Evolutionary conservation across 92 coral and sea anemone genomes (phyloP), one percentile per base, ranked within the genome.

Genomic region (Umimayanthus chanpuru): DNA sequence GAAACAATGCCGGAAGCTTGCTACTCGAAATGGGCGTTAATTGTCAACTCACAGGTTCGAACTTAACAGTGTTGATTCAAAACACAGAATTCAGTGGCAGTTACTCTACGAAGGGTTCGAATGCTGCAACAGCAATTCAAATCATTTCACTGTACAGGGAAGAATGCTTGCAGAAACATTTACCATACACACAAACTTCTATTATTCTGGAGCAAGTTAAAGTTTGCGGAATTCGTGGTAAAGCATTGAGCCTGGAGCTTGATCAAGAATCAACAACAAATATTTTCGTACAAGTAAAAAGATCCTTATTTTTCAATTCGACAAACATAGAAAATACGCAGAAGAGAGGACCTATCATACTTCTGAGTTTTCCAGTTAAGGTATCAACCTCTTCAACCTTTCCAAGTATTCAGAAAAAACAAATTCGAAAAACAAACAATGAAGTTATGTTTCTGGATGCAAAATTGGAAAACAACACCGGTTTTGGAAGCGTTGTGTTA

Each of bases 171-270:
- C 68, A 61, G 68, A 1, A 61, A 8, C 68, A 23, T 21, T 61
- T 61, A 61, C 68, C 68, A 61, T 5, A 18, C 15, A 8, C 11
- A 16, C 36, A 32, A 74, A n/a, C 79, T 12, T 16, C 41, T 38
- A 38, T 74, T 74, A 16, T 64, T 82, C 18, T 80, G 30, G 39
- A 64, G 90, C 75, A 73, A 87, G 76, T 71, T 71, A 71, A 28
- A 71, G 16, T 71, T 71, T 32, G 39, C 18, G 76, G 21, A 14
- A 29, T 71, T 71, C 36, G 39, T 10, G 76, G 76, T 26, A 71
- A 71, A 71, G 76, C 39, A 71, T 26, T 71, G 20, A 29, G 41
- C 12, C 14, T 71, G 76, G 76, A 71, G 39, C 76, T 71, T 71
- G 50, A 47, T 47, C 9, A 47, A 7, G 9, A 12, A 26, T 28